Evolutionary conservation across 2,888 invertebrate genomes (phyloP).

Genomic region (Pocota personata): DNA sequence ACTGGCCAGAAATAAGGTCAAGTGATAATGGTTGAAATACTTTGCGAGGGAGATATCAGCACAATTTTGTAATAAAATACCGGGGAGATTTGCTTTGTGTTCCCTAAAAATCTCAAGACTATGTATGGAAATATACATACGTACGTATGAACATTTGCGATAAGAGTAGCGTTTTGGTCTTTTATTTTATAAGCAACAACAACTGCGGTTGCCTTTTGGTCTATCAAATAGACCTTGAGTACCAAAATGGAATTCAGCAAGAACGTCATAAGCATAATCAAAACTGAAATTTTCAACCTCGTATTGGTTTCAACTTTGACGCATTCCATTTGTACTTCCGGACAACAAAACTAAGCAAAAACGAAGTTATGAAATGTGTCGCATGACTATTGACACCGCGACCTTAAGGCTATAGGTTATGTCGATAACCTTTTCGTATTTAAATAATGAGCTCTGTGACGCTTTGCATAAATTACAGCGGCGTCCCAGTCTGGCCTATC

Average conservation of each 20-base stretch:
- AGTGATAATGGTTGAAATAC: constrained; percentile 31
- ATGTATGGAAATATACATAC: not conserved
- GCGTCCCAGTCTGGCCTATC: too few species aligned
- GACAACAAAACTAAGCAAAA: too few species aligned
- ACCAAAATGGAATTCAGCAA: not conserved
- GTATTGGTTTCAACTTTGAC: not conserved
- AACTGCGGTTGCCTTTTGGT: not conserved
- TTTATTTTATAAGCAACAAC: not conserved
- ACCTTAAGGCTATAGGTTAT: too few species aligned
- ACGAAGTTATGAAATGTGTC: too few species aligned
- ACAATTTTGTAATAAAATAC: not conserved
- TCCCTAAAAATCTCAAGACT: not conserved
- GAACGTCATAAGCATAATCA: not conserved
- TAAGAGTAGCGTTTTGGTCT: constrained; percentile 7
- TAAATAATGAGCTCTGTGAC: too few species aligned
- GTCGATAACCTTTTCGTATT: too few species aligned
- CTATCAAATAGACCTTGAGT: not conserved
- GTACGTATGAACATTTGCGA: not conserved
- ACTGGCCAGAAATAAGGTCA: constrained; percentile 46
- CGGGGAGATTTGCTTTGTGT: not conserved
- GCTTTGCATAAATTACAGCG: too few species aligned
- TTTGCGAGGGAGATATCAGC: not conserved
- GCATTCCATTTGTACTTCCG: too few species aligned
- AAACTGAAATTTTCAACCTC: not conserved
- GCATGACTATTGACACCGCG: too few species aligned